Conservation (phyloP, 2,888 invertebrate species). For the Epirrhoe tristata region DNA sequence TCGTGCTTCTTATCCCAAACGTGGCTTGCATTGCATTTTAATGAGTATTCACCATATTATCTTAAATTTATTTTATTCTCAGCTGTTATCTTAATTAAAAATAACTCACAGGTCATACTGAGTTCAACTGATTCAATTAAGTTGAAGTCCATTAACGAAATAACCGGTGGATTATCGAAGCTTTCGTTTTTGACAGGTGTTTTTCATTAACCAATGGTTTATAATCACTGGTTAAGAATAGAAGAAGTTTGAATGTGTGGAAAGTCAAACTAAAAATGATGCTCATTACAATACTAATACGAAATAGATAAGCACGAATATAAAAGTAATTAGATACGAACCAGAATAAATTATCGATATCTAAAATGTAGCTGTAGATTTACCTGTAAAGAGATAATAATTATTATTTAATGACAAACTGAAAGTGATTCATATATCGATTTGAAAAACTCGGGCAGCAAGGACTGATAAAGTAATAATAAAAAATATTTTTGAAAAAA, state of each 20-base stretch:
- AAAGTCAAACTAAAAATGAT: conserved; percentile 36
- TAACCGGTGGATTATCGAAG: background rate
- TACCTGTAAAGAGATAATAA: conserved; percentile 17
- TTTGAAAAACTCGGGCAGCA: background rate
- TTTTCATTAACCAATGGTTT: background rate
- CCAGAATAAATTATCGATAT: background rate
- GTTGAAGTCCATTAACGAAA: background rate
- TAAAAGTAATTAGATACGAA: conserved; percentile 13
- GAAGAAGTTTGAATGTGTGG: background rate
- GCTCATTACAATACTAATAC: conserved; percentile 38
- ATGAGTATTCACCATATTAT: conserved; percentile 34
- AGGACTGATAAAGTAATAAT: no score
- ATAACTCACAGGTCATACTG: conserved; percentile 41
- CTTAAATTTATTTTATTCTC: conserved; percentile 41
- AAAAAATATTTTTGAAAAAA: no score
- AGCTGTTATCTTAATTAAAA: conserved; percentile 51
- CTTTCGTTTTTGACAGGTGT: background rate
- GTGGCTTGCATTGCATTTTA: conserved; percentile 38
- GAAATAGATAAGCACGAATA: conserved; percentile 20
- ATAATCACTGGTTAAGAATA: conserved; percentile 1
- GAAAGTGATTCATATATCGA: background rate
- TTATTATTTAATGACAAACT: background rate
- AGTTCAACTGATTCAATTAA: conserved; percentile 40
- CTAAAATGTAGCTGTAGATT: background rate
- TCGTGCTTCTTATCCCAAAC: conserved; percentile 32